Evolutionary conservation across 2,888 invertebrate genomes (phyloP).

Genomic region (Spialia ferax): DNA sequence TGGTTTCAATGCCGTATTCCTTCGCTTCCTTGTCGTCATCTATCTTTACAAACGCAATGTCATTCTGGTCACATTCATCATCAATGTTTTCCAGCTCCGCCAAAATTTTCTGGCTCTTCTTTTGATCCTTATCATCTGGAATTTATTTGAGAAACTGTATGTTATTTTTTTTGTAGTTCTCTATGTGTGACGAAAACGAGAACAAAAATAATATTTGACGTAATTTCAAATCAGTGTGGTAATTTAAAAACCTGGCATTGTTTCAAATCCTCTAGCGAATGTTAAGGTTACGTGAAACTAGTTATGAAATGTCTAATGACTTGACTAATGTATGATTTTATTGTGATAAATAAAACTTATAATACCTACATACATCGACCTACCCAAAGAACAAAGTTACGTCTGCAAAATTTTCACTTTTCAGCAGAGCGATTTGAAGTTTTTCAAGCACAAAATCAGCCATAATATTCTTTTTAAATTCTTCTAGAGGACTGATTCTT

Average conservation of each 20-base stretch:
- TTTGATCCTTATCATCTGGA: conserved; percentile 96
- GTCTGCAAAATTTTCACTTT: too few relatives aligned
- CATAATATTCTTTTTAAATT: too few relatives aligned
- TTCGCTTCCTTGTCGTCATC: conserved; percentile 95
- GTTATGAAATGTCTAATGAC: conserved; percentile 30
- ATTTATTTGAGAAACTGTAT: conserved; percentile 77
- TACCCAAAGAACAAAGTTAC: too few relatives aligned
- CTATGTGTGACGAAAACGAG: conserved; percentile 57
- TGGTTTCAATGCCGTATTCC: conserved; percentile 94
- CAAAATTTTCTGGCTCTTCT: conserved; percentile 95
- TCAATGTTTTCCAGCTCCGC: conserved; percentile 96
- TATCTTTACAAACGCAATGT: conserved; percentile 96
- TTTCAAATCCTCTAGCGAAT: conserved; percentile 60
- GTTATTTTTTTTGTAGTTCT: conserved; percentile 83
- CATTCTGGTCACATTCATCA: conserved; percentile 97
- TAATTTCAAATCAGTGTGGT: conserved; percentile 51
- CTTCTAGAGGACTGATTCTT: too few relatives aligned
- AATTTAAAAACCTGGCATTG: conserved; percentile 64
- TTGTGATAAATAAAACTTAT: too few relatives aligned
- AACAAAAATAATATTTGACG: conserved; percentile 50
- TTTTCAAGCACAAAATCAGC: too few relatives aligned
- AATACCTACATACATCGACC: too few relatives aligned
- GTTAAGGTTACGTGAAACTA: conserved; percentile 51
- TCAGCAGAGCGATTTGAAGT: too few relatives aligned
- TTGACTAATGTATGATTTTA: too few relatives aligned